Evolutionary conservation across 1,140 invertebrate species (phyloP).

Genomic region (Asbolus verrucosus): DNA sequence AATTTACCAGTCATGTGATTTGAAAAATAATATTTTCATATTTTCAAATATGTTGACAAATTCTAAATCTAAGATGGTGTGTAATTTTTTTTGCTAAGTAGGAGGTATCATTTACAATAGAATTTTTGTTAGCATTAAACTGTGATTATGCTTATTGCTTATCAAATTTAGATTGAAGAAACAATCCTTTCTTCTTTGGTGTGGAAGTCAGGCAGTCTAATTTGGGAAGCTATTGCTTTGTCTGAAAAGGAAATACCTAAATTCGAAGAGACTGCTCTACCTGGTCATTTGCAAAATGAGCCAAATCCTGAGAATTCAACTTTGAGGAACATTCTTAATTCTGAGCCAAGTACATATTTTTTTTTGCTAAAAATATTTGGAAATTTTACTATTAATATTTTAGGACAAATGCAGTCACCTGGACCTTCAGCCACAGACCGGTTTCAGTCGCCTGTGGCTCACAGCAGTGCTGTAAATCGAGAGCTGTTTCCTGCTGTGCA

Average conservation of each 20-base stretch:
- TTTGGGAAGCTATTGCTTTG: conserved; percentile 84
- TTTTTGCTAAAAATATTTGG: too few species aligned
- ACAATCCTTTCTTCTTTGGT: conserved; percentile 93
- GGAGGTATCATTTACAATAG: too few species aligned
- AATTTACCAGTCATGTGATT: too few species aligned
- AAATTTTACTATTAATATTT: conserved; percentile 26
- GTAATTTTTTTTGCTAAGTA: too few species aligned
- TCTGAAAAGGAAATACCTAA: conserved; percentile 72
- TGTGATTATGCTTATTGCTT: too few species aligned
- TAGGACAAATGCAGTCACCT: conserved; percentile 65
- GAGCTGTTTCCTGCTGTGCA: conserved; percentile 57
- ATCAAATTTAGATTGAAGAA: conserved; percentile 93
- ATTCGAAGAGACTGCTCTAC: conserved; percentile 69
- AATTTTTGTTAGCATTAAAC: too few species aligned
- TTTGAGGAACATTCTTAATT: conserved; percentile 31
- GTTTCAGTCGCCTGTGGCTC: conserved; percentile 69
- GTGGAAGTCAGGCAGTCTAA: conserved; percentile 88
- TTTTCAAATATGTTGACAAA: too few species aligned
- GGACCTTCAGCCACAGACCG: conserved; percentile 68
- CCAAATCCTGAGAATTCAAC: conserved; percentile 28
- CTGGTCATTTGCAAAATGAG: conserved; percentile 53
- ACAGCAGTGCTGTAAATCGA: conserved; percentile 47
- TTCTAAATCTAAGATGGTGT: too few species aligned
- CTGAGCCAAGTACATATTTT: conserved; percentile 40
- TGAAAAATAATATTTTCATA: too few species aligned